Evolutionary conservation across 2,113 vertebrate species (phyloP), one percentile per base, ranked within the genome.

Genomic region (Benitochromis conjunctus): DNA sequence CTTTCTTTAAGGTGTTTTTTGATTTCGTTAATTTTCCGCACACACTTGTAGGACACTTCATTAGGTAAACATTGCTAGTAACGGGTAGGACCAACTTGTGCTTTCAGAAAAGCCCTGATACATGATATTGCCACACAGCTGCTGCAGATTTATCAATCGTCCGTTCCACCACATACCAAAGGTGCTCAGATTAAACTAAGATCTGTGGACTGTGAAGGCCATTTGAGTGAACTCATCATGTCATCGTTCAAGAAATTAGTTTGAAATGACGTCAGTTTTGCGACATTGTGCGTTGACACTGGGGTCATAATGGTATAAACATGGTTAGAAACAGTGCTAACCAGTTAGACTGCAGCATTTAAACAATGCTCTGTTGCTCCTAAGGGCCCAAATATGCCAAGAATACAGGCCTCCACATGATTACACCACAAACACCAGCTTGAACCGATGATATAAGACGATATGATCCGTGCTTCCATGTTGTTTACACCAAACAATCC

Each of bases 101-200:
- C 66, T 66, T 66, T 66, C 60, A 38, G 60, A 66, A 66, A 21
- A 38, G 34, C 4, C 34, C 60, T 66, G 34, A 66, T 38, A 71
- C 0, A 6, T 29, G 21, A 29, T 7, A 71, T 14, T 9, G 26
- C 6, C 48, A 51, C 48, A 46, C 66, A 26, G 21, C 21, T 46
- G 13, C 41, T 26, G 38, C 21, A 46, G 66, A 71, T 46, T 71
- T 46, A 38, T 66, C 62, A 38, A 66, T 46, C 38, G 16, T 43
- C 66, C 1, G 1, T 16, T 26, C 21, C 13, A 71, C 0, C 21
- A 46, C 66, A 46, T 46, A 43, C 41, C 66, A 71, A 46, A 46
- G 66, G 66, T 71, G 41, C 21, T 71, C 41, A 18, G 13, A 64
- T 71, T 26, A 10, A 26, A 46, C 14, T 71, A 46, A 46, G 21